Conservation (phyloP, 2,888 invertebrate genomes). For the Aspidiotus rigidus region DNA sequence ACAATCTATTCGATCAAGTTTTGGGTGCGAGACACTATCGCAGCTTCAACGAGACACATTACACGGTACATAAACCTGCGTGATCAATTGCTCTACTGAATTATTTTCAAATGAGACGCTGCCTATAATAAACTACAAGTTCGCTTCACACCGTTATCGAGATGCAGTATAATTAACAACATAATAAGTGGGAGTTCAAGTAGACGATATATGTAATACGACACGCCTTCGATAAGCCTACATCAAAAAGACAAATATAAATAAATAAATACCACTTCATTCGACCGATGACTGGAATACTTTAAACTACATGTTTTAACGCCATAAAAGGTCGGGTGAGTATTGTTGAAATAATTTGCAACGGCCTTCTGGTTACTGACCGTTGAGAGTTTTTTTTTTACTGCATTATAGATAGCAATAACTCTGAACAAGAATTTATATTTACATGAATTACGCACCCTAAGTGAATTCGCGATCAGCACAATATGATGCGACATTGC, state of each 20-base stretch:
- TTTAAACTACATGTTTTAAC: conserved; percentile 1
- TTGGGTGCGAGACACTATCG: no score
- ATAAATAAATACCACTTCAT: conserved; percentile 7
- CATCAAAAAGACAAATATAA: conserved; percentile 9
- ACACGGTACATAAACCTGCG: no score
- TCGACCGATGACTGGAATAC: conserved; percentile 9
- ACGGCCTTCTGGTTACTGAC: background rate
- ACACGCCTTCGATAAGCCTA: conserved; percentile 21
- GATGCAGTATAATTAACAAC: background rate
- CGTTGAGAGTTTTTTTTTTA: conserved; percentile 3
- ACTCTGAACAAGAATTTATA: no score
- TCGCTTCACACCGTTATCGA: background rate
- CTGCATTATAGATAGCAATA: no score
- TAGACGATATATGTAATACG: conserved; percentile 16
- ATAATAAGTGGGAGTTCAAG: conserved; percentile 14
- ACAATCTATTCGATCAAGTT: no score
- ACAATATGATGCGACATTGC: no score
- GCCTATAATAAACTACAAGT: no score
- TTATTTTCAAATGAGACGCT: no score
- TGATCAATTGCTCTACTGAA: no score
- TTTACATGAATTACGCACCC: no score
- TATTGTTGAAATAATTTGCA: conserved; percentile 14
- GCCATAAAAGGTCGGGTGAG: conserved; percentile 8
- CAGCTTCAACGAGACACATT: no score
- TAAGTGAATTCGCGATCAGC: no score